Percentiles rank a stretch among this genome's conserved stretches.
Evolutionary conservation across 2,113 vertebrate genomes (phyloP).

Genomic region (Circaetus gallicus): DNA sequence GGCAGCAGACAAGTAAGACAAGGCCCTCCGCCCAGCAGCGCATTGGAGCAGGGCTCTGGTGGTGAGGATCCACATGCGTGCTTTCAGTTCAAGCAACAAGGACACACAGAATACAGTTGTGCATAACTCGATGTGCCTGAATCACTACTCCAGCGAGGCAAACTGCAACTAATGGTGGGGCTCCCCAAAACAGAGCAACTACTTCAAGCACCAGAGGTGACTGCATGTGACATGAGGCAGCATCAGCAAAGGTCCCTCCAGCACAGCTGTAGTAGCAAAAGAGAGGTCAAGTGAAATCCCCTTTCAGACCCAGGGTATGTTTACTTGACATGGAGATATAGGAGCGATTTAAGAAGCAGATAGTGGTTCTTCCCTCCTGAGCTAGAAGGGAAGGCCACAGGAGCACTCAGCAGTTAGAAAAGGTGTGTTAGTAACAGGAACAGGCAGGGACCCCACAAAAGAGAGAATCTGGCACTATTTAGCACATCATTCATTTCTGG

Average conservation of each 20-base stretch:
- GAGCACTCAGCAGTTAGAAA: background rate
- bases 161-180: background rate
- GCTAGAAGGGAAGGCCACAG: background rate
- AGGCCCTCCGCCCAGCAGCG: background rate
- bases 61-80: background rate
- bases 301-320: background rate
- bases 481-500: background rate
- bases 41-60: background rate
- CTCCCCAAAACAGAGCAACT: background rate
- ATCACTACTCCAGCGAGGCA: background rate
- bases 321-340: background rate
- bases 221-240: background rate
- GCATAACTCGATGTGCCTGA: too few relatives aligned
- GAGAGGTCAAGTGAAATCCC: background rate
- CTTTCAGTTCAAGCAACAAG: background rate
- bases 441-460: background rate
- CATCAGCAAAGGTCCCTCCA: background rate
- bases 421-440: background rate
- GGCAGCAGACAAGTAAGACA: background rate
- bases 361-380: background rate
- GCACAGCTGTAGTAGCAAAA: background rate
- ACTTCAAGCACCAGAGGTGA: background rate
- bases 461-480: background rate
- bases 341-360: background rate
- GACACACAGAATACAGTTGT: background rate